Evolutionary conservation across 2,113 vertebrate genomes (phyloP).

Genomic region (Catharus minimus): DNA sequence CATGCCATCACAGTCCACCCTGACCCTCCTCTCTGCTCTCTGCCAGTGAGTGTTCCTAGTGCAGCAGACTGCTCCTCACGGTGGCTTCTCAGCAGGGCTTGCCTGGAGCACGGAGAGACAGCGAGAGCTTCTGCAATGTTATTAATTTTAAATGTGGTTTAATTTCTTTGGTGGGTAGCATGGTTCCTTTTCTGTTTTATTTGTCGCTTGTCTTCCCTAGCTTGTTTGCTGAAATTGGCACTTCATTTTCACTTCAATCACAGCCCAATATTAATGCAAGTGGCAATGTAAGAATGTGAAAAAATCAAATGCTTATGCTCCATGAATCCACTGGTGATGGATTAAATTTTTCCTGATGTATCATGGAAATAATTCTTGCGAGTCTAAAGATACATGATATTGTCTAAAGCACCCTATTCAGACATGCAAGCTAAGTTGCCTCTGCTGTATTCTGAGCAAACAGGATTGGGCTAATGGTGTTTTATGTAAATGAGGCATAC

Average conservation of each 20-base stretch:
- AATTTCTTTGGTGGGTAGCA: neutral
- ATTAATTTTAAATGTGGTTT: neutral
- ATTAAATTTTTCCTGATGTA: slow-evolving; percentile 44
- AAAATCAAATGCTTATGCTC: slow-evolving; percentile 16
- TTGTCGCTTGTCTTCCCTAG: slow-evolving; percentile 10
- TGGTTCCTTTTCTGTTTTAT: slow-evolving; percentile 11
- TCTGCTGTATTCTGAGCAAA: slow-evolving; percentile 44
- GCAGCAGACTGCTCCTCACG: neutral
- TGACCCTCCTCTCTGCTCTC: neutral
- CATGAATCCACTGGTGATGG: slow-evolving; percentile 4
- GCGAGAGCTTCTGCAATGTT: neutral
- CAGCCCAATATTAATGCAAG: slow-evolving; percentile 38
- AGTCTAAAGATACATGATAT: neutral
- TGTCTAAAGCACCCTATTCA: neutral
- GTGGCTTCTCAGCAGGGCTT: neutral
- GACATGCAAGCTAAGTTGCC: neutral
- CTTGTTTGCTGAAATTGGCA: slow-evolving; percentile 52
- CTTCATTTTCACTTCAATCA: slow-evolving; percentile 46
- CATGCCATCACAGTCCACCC: neutral
- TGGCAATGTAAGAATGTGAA: slow-evolving; percentile 4
- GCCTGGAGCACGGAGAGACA: accelerated
- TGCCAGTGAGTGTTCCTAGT: neutral
- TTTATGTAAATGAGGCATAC: slow-evolving; percentile 53
- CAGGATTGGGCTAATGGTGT: slow-evolving; percentile 31
- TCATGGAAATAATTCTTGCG: slow-evolving; percentile 10